Percentiles rank a stretch among this genome's conserved stretches.
Evolutionary conservation across 2,888 invertebrate genomes (phyloP).

Genomic region (Chymomyza amoena): DNA sequence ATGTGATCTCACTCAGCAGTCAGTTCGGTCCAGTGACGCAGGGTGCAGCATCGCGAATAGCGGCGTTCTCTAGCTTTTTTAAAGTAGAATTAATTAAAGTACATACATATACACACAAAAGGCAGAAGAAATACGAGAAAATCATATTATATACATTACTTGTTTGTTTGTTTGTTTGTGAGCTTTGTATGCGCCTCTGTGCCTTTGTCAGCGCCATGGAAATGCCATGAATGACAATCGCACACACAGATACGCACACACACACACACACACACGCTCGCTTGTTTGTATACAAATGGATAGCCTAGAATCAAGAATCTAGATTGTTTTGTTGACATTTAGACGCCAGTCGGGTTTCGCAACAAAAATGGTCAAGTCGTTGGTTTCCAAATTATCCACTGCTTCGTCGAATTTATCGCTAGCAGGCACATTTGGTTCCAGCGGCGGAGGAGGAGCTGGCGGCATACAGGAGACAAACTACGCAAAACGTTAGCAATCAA

Average conservation of each 20-base stretch:
- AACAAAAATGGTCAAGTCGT: constrained; percentile 74
- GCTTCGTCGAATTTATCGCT: constrained; percentile 74
- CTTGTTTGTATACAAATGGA: constrained; percentile 10
- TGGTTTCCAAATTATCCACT: constrained; percentile 76
- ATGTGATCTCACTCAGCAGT: constrained; percentile 50
- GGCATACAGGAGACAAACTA: constrained; percentile 68
- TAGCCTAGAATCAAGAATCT: constrained; percentile 10
- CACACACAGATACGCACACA: constrained; percentile 25
- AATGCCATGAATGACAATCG: constrained; percentile 35
- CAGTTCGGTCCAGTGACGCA: constrained; percentile 10
- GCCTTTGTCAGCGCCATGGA: constrained; percentile 35
- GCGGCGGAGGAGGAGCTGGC: constrained; percentile 38
- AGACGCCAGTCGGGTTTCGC: not conserved
- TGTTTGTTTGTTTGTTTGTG: constrained; percentile 39
- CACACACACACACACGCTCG: too few relatives aligned
- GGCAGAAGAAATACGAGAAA: constrained; percentile 31
- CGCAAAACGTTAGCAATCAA: constrained; percentile 67
- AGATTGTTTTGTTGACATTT: constrained; percentile 10
- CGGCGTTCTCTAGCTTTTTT: constrained; percentile 11
- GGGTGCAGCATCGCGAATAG: constrained; percentile 8
- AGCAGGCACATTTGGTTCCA: constrained; percentile 67
- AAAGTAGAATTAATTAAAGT: constrained; percentile 53
- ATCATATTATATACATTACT: constrained; percentile 28
- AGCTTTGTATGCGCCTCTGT: not conserved
- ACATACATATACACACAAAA: constrained; percentile 13